A percentile compares a stretch with the other conserved stretches of the same genome.
Conservation (phyloP, 2,797 vertebrate species). For the Rousettus madagascariensis region DNA sequence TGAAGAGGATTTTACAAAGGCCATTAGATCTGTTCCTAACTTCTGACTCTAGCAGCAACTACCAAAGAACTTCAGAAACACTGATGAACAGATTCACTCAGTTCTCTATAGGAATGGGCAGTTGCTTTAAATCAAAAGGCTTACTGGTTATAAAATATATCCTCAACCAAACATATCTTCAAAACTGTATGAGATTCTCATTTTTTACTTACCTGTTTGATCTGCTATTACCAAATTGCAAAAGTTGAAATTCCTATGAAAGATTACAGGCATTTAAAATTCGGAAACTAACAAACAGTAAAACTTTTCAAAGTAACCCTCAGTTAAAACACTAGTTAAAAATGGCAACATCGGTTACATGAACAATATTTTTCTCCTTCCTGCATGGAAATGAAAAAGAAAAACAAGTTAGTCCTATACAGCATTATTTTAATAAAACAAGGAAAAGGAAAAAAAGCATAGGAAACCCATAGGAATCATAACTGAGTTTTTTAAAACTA, state of each 20-base stretch:
- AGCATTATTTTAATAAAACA: conserved; percentile 40
- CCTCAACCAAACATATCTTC: conserved; percentile 33
- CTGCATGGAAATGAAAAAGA: conserved; percentile 66
- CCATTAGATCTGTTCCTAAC: background rate
- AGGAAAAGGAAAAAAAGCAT: background rate
- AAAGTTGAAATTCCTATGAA: conserved; percentile 68
- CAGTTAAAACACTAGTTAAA: conserved; percentile 49
- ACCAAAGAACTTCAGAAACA: conserved; percentile 13
- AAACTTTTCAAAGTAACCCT: conserved; percentile 45
- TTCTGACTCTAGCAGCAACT: conserved; percentile 26
- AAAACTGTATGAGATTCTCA: conserved; percentile 7
- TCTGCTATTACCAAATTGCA: conserved; percentile 57
- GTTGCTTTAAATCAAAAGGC: conserved; percentile 18
- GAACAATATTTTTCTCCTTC: conserved; percentile 59
- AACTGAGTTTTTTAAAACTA: background rate
- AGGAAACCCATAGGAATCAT: background rate
- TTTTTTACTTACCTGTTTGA: conserved; percentile 66
- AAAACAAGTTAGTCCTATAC: conserved; percentile 54
- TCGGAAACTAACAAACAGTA: conserved; percentile 54
- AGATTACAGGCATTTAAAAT: conserved; percentile 55
- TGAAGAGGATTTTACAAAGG: conserved; percentile 28
- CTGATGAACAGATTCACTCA: background rate
- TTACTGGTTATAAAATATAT: conserved; percentile 31
- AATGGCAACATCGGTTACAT: conserved; percentile 29
- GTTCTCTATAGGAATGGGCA: background rate